Evolutionary conservation across 2,113 vertebrate genomes (phyloP).

Genomic region (Entomyzon cyanotis): DNA sequence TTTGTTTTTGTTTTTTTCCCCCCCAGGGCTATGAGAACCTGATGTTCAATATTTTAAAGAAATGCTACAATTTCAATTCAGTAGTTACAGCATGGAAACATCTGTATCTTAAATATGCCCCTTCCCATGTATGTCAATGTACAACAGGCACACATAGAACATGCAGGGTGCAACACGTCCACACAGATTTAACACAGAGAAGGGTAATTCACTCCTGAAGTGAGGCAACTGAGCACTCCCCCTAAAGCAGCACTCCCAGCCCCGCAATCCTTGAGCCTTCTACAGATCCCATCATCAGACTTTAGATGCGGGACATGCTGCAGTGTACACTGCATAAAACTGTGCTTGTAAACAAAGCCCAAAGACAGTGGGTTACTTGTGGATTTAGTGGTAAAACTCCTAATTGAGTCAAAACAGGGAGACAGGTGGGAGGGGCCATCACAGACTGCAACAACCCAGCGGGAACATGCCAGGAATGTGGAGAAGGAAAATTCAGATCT

Average conservation of each 20-base stretch:
- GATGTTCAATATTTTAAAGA: background rate
- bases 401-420: background rate
- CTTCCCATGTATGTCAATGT: accelerated
- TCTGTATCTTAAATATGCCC: background rate
- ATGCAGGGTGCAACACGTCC: accelerated
- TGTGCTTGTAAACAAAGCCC: background rate
- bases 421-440: background rate
- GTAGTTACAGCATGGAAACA: accelerated
- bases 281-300: background rate
- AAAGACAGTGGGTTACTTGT: accelerated
- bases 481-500: background rate
- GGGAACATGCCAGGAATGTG: background rate
- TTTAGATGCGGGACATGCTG: accelerated
- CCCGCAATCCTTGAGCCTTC: background rate
- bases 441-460: background rate
- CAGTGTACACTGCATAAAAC: background rate
- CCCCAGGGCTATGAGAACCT: background rate
- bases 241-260: background rate
- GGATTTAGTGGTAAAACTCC: background rate
- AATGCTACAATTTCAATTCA: background rate
- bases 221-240: background rate
- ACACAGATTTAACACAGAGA: background rate
- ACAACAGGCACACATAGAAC: accelerated
- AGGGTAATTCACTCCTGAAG: background rate
- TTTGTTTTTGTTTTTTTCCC: background rate